Base-by-base conservation (phyloP, 2,113 vertebrate genomes). In the Astur gentilis region DNA sequence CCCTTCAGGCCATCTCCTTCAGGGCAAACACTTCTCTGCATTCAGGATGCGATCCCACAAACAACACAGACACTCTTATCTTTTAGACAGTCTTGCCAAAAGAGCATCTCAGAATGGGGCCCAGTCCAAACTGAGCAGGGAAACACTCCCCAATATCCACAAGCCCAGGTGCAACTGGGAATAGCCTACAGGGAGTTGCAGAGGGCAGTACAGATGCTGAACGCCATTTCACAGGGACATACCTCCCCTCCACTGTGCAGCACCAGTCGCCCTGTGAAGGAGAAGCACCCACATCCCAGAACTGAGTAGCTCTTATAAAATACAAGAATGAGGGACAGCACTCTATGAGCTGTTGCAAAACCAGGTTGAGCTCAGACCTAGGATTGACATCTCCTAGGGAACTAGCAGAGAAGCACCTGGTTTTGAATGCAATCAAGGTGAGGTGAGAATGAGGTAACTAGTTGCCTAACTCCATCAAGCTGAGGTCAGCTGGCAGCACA, bases 221-320 rank as follows among this genome's bases (percentile, higher is more conserved):
- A 49, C 10, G 0, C 23, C 52, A 9, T 5, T 34, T 34, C 62
- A 10, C 16, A 32, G 29, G 10, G 16, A 16, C n/a, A 49, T 60
- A 22, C 8, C 45, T 90, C 69, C 32, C 40, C 26, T 38, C 38
- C 49, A 4, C 27, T 62, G 20, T 11, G 19, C 62, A 79, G 29
- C n/a, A 71, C 25, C 27, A 45, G 10, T 8, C 2, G 7, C 12
- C 2, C 15, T 4, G 6, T 0, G 10, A 60, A 67, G 70, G 10
- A 58, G 34, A 66, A 71, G 6, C 23, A 17, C 10, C 5, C 26
- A 9, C 38, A 55, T 2, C 52, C 21, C n/a, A 29, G 20, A 44
- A 19, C 8, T 0, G 5, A 83, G 61, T 6, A 20, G 14, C 9
- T 82, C 65, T 23, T 40, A 4, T 3, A 15, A 40, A 58, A 62